Evolutionary conservation across 2,113 vertebrate genomes (phyloP), one percentile per base, ranked within the genome.

Genomic region (Poecilia latipinna): DNA sequence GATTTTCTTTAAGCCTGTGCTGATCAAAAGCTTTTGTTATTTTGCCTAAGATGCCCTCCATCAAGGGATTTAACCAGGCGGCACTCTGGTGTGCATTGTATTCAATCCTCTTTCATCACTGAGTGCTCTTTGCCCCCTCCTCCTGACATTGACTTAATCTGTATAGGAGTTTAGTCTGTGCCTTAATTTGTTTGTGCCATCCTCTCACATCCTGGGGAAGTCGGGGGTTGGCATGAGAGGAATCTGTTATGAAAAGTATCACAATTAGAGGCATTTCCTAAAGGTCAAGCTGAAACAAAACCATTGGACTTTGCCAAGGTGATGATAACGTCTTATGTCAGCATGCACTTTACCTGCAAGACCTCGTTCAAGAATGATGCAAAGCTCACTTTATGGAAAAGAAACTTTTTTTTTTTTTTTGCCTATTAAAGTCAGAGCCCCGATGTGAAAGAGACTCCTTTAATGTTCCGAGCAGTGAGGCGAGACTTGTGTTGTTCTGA

Each of bases 11-110:
- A 93, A 91, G 87, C 89, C 77, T 32, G n/a, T 15, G 0, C 78
- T 76, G 88, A 90, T 92, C 86, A 90, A 68, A 90, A 86, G 90
- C 90, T 84, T 90, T 92, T 87, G 90, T 90, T 87, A 76, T 91
- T 84, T 74, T 85, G 32, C 83, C 72, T 71, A 71, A 90, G 82
- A 84, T 74, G 70, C 68, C 66, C 61, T 78, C 85, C 88, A 90
- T 90, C 85, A 86, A 83, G 72, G 88, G 90, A 88, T 93, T 93
- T 91, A 82, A 82, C 63, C 48, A 71, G 65, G 68, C 61, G 75
- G 88, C 80, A 79, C 85, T 91, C 74, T 86, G 19, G 29, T 72
- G 70, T 80, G 75, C 81, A 77, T 89, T 86, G 78, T 64, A 32
- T 86, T 84, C 88, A 91, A 90, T 92, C 88, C 87, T 82, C 89